Base-by-base conservation (phyloP, 2,888 invertebrate genomes). In the Eurois occulta region DNA sequence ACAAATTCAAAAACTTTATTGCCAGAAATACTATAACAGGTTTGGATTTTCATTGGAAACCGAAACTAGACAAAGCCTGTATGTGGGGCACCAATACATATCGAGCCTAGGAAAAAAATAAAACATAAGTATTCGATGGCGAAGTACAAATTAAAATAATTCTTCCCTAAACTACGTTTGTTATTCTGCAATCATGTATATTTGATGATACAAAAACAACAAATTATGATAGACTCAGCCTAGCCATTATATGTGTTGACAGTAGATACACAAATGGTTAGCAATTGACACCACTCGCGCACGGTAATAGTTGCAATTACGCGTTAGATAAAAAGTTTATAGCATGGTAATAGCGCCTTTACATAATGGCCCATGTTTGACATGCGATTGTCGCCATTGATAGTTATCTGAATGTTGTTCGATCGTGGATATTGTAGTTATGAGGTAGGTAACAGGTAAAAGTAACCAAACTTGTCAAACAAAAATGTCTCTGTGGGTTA, bases 261-360 rank as follows among this genome's bases (percentile, higher is more conserved):
- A 80, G 69, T 28, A 72, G 46, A 58, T 62, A 80, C 2, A 55
- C 46, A 46, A 21, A 67, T 55, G 35, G 32, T 65, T 48, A 81
- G 60, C 74, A 43, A 73, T 66, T 74, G 74, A 58, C 70, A 60
- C 58, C 67, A 68, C 73, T 48, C 66, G n/a, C n/a, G n/a, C 66
- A 28, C n/a, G n/a, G 24, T 41, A 84, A 84, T 79, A 66, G 21
- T 69, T 6, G 69, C 69, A 48, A 73, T 81, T 84, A 80, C 62
- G 65, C 4, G 52, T 48, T 35, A 52, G 52, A 68, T 80, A 84
- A 81, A 81, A 81, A 83, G 58, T 70, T 81, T n/a, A 80, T 80
- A n/a, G 69, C 43, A 11, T 69, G 16, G 11, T 80, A 82, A 77
- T 76, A 35, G 18, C n/a, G 18, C 48, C 18, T 62, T 77, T 41